These are phyloP conservation scores for Bujurquina vittata DNA, from an alignment of 2,113 vertebrate species.

Conservation along the genomic window DNA sequence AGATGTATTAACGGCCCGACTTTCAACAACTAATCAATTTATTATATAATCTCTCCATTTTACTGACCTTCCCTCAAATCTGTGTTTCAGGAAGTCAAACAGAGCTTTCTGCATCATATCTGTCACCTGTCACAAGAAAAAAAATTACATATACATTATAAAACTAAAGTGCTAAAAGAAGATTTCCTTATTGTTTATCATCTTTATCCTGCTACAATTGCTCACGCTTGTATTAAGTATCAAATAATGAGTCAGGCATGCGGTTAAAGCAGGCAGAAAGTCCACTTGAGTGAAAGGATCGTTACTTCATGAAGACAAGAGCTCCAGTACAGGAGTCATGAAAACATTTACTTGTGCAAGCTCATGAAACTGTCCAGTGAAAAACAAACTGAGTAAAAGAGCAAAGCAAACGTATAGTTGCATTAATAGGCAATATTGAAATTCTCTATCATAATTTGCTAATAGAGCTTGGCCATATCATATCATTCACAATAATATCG, in stretches of 20 bases:
- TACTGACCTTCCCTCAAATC: slow-evolving; percentile 94
- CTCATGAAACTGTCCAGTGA: background rate
- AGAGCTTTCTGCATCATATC: slow-evolving; percentile 99
- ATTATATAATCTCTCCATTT: background rate
- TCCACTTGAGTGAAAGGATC: background rate
- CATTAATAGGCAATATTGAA: background rate
- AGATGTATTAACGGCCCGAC: background rate
- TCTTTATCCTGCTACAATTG: background rate
- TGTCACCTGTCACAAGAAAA: slow-evolving; percentile 83
- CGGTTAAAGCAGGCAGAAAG: background rate
- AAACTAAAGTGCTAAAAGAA: background rate
- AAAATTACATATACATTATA: background rate
- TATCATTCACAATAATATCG: no score
- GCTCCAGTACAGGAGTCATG: background rate
- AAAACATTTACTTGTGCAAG: background rate
- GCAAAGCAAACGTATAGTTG: background rate
- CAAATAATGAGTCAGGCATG: background rate
- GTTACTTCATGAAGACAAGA: slow-evolving; percentile 2
- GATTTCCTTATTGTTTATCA: background rate
- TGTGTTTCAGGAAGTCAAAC: slow-evolving; percentile 96
- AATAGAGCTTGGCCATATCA: background rate
- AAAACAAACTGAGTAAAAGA: background rate
- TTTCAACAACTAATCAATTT: background rate
- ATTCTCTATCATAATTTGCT: background rate
- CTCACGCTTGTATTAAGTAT: background rate